Conservation (phyloP, 2,797 vertebrate species). For the Morelia viridis region DNA sequence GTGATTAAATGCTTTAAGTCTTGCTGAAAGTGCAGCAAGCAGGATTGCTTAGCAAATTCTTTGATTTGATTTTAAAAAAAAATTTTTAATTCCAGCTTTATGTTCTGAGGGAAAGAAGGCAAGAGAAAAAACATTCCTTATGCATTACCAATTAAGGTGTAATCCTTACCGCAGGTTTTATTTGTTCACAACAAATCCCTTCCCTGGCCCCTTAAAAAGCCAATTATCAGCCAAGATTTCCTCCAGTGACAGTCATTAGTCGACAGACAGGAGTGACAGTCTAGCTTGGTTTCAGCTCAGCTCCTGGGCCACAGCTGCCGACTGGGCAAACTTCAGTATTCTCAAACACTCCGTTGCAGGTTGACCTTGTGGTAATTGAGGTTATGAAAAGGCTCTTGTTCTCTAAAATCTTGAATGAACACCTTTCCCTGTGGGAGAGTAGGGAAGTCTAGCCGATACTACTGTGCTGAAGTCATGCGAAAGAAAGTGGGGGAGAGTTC, state of each 20-base stretch:
- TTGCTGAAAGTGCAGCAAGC: slow-evolving; percentile 45
- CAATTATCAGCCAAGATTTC: slow-evolving; percentile 70
- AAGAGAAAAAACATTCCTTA: slow-evolving; percentile 55
- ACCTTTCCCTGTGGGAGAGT: slow-evolving; percentile 59
- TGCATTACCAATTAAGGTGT: slow-evolving; percentile 64
- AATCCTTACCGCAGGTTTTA: slow-evolving; percentile 64
- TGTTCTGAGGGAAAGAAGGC: neutral
- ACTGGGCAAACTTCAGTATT: slow-evolving; percentile 61
- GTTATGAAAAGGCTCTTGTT: slow-evolving; percentile 78
- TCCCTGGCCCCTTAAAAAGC: slow-evolving; percentile 59
- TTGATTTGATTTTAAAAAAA: slow-evolving; percentile 48
- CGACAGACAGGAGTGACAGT: slow-evolving; percentile 56
- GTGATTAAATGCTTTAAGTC: slow-evolving; percentile 37
- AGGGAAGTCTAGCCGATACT: slow-evolving; percentile 48
- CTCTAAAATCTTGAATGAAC: slow-evolving; percentile 68
- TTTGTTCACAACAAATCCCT: slow-evolving; percentile 62
- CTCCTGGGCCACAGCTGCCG: slow-evolving; percentile 65
- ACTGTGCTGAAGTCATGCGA: slow-evolving; percentile 53
- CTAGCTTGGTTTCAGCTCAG: slow-evolving; percentile 57
- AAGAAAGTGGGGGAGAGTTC: slow-evolving; percentile 35
- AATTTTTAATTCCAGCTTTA: slow-evolving; percentile 22
- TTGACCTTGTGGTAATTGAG: slow-evolving; percentile 74
- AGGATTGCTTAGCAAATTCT: slow-evolving; percentile 55
- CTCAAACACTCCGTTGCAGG: slow-evolving; percentile 53
- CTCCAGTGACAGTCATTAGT: slow-evolving; percentile 53